Conservation (phyloP, 2,113 vertebrate genomes). For the Osmerus mordax region DNA sequence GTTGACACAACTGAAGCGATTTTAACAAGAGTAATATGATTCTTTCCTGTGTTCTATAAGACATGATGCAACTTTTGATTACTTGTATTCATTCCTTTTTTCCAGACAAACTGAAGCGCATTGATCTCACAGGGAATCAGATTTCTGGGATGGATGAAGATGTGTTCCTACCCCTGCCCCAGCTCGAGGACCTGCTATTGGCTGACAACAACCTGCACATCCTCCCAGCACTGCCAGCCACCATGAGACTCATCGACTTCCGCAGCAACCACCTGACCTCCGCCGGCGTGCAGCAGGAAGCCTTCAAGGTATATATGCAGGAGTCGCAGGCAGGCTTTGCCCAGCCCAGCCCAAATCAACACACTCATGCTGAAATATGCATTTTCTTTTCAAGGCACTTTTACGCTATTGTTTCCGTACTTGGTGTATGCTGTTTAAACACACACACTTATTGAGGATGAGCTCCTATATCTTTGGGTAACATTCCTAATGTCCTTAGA, state of each 20-base stretch:
- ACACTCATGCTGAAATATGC: background rate
- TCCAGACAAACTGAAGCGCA: constrained; percentile 73
- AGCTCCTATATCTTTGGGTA: no score
- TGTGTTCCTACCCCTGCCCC: constrained; percentile 61
- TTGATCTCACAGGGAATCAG: constrained; percentile 77
- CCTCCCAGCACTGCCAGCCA: constrained; percentile 71
- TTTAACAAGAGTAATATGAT: no score
- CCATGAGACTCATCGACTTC: constrained; percentile 65
- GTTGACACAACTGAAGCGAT: no score
- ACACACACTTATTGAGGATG: no score
- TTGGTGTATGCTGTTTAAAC: no score
- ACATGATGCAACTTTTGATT: background rate
- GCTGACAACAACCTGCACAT: constrained; percentile 67
- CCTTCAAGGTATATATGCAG: constrained; percentile 64
- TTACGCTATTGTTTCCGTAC: no score
- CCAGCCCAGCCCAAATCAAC: background rate
- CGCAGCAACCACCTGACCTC: constrained; percentile 73
- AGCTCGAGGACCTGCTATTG: constrained; percentile 75
- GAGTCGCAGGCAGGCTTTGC: background rate
- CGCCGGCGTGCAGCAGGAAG: constrained; percentile 58
- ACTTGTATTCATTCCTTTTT: background rate
- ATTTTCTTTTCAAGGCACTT: no score
- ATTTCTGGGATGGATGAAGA: constrained; percentile 66
- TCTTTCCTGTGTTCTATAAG: background rate
- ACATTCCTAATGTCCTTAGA: no score